Evolutionary conservation across 2,113 vertebrate species (phyloP).

Genomic region (Xiphorhynchus elegans): DNA sequence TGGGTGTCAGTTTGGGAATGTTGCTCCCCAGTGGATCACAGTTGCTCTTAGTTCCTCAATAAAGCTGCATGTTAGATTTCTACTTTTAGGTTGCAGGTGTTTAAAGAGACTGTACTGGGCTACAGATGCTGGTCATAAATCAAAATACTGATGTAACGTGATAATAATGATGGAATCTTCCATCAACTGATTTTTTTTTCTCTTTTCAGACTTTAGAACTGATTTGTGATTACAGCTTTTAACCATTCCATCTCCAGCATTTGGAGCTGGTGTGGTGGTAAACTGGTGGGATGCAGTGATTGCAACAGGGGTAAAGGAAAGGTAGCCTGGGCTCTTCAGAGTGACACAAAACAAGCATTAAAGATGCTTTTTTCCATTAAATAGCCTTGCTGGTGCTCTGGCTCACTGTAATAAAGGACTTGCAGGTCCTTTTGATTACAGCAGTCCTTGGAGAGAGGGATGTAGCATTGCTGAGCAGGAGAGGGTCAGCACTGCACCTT

Average conservation of each 20-base stretch:
- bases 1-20: background rate
- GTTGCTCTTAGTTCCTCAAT: background rate
- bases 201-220: background rate
- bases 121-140: background rate
- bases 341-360: background rate
- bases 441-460: background rate
- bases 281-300: background rate
- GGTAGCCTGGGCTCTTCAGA: background rate
- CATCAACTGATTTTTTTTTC: background rate
- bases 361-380: background rate
- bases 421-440: background rate
- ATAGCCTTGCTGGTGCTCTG: background rate
- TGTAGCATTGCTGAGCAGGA: background rate
- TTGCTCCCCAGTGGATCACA: background rate
- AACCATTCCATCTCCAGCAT: background rate
- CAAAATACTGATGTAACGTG: background rate
- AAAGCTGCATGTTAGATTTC: background rate
- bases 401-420: background rate
- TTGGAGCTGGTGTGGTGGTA: background rate
- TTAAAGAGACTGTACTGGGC: background rate
- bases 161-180: background rate
- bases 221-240: background rate
- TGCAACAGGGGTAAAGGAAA: background rate
- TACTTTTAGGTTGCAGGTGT: background rate
- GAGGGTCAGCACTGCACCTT: background rate